Conservation (phyloP, 2,888 invertebrate species). For the Drosophila buzzatii region DNA sequence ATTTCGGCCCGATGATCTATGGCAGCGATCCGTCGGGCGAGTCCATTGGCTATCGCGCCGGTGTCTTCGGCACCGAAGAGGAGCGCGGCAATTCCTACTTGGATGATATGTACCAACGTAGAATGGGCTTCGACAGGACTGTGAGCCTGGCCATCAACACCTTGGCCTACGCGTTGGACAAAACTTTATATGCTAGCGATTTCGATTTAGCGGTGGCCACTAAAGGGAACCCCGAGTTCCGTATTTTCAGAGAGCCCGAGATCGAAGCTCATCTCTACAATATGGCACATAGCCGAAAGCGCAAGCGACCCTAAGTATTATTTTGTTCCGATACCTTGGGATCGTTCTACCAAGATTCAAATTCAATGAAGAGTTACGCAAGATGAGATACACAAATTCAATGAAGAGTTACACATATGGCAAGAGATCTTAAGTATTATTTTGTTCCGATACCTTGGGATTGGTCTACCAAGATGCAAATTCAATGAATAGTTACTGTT, state of each 20-base stretch:
- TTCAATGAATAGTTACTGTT: neutral
- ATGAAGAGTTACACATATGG: too few relatives aligned
- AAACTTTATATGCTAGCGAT: rapidly evolving
- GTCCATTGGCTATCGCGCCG: neutral
- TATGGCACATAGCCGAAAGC: rapidly evolving
- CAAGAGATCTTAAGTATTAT: neutral
- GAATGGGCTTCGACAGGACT: neutral
- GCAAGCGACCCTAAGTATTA: neutral
- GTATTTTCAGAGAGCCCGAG: neutral
- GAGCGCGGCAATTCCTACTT: neutral
- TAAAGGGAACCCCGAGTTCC: neutral
- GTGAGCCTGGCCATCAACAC: neutral
- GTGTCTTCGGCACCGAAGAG: neutral
- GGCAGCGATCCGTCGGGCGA: neutral
- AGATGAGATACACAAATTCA: too few relatives aligned
- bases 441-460: too few relatives aligned
- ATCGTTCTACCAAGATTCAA: neutral
- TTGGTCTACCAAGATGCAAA: neutral
- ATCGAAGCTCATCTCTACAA: neutral
- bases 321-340: too few relatives aligned
- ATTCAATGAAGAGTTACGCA: neutral
- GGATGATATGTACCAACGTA: neutral
- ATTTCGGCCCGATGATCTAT: neutral
- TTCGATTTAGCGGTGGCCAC: neutral
- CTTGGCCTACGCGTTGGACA: neutral